phyloP scores from a whole-genome alignment of 2,888 invertebrate genomes.

The Pterobdella sp. region DNA sequence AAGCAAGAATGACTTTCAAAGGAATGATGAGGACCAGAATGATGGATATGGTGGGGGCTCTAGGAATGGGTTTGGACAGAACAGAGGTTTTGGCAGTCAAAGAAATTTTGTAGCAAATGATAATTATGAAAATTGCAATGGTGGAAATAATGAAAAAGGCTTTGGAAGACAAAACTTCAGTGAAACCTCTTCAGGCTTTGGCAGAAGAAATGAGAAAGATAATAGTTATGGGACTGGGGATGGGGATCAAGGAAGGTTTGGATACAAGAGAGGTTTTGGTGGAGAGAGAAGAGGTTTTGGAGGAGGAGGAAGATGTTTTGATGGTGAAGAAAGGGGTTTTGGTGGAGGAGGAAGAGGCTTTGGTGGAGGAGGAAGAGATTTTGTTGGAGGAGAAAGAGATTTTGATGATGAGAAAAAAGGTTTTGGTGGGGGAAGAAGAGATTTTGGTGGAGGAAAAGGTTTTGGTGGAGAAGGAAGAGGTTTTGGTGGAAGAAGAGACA shows the following conservation, averaged over 20 bases:
- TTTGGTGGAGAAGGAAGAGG: not conserved
- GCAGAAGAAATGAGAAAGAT: slow-evolving; percentile 3
- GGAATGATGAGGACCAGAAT: not conserved
- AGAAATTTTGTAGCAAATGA: not conserved
- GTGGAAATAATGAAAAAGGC: not conserved
- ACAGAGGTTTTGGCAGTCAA: slow-evolving; percentile 4
- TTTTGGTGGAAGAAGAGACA: not conserved
- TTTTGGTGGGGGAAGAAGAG: not conserved
- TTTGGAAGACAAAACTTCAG: not conserved
- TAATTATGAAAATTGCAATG: not conserved
- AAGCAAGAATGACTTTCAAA: too few species aligned
- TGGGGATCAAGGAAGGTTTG: not conserved
- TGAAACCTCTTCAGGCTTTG: not conserved
- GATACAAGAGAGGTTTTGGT: not conserved
- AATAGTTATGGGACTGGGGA: too few species aligned
- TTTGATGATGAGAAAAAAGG: not conserved
- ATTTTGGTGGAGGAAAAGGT: not conserved
- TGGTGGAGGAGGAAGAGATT: not conserved
- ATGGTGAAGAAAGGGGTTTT: not conserved
- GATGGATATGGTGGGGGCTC: not conserved
- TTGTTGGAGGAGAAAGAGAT: not conserved
- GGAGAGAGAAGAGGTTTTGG: slow-evolving; percentile 10
- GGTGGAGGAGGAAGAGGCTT: slow-evolving; percentile 12
- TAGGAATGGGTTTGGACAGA: not conserved
- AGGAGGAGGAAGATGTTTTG: not conserved